phyloP scores from a whole-genome alignment of 64 coral and sea anemone genomes.

The Hydrozoanthus tunicans region DNA sequence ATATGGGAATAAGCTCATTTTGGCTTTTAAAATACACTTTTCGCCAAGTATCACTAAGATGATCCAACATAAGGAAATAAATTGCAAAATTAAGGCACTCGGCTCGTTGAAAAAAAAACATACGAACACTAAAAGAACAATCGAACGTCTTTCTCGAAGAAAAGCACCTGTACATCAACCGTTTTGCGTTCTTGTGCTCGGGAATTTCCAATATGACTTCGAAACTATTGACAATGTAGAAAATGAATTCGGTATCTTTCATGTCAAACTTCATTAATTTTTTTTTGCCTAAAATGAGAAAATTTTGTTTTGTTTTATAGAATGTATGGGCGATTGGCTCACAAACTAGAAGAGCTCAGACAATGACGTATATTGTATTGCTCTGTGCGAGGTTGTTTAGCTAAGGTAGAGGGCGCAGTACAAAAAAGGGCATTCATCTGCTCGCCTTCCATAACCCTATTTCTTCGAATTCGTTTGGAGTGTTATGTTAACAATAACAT shows the following conservation, averaged over 20 bases:
- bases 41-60: no score
- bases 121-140: constrained; percentile 26
- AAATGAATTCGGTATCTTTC: constrained; percentile 1
- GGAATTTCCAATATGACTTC: background rate
- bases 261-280: background rate
- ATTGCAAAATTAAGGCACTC: no score
- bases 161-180: constrained; percentile 10
- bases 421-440: no score
- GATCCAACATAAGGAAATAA: no score
- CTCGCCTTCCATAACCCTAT: no score
- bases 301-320: constrained; percentile 33
- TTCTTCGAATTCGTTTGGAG: background rate
- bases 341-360: background rate
- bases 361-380: background rate
- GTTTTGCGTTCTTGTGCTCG: background rate
- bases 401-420: no score
- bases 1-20: no score
- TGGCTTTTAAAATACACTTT: background rate
- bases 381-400: no score
- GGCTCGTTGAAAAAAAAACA: background rate
- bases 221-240: background rate
- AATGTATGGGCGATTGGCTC: constrained; percentile 19
- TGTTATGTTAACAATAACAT: background rate
- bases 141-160: background rate
- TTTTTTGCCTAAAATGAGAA: background rate